These are phyloP conservation scores for Nyctereutes procyonoides DNA, from an alignment of 2,113 vertebrate genomes.

Conservation along the genomic window DNA sequence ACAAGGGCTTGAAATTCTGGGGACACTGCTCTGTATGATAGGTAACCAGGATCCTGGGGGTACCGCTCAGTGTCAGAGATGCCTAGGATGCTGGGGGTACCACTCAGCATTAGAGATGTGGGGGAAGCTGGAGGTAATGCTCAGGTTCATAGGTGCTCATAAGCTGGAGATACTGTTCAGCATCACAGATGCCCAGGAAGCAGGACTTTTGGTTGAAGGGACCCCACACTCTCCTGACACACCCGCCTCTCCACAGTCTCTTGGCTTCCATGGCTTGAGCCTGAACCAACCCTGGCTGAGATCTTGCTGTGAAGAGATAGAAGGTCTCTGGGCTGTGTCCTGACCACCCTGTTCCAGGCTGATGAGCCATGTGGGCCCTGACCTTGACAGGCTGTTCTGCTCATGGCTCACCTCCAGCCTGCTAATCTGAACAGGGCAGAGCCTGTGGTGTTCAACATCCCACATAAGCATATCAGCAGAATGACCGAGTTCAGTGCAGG, in stretches of 20 bases:
- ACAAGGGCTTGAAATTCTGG: background rate
- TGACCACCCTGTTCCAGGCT: background rate
- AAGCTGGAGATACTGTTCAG: background rate
- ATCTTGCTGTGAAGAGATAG: background rate
- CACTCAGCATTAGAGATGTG: too few relatives aligned
- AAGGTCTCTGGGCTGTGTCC: background rate
- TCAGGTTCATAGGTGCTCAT: background rate
- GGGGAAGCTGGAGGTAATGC: too few relatives aligned
- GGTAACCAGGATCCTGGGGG: background rate
- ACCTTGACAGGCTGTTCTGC: background rate
- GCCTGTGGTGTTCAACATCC: background rate
- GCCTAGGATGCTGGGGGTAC: background rate
- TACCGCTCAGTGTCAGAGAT: background rate
- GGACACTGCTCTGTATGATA: background rate
- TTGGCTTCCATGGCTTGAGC: background rate
- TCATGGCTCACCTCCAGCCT: background rate
- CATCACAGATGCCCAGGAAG: background rate
- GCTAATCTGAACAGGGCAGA: background rate
- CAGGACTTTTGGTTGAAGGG: background rate
- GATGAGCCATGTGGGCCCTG: background rate
- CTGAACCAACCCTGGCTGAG: background rate
- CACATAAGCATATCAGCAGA: background rate
- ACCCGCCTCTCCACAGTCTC: background rate
- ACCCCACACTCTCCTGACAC: background rate
- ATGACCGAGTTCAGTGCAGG: background rate